Conservation (phyloP, 1,140 invertebrate genomes). For the Pogonus chalceus region DNA sequence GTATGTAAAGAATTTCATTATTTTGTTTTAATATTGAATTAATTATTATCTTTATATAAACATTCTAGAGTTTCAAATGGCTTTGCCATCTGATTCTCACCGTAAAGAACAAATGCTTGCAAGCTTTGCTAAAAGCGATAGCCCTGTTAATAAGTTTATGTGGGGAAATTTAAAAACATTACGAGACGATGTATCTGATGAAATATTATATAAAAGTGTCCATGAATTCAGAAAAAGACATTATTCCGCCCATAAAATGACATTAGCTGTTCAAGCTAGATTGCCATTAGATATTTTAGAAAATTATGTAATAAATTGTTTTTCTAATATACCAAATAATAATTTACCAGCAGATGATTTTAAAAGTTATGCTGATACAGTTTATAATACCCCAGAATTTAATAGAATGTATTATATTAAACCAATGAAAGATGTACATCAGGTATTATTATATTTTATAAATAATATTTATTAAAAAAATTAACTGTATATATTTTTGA, state of each 20-base stretch:
- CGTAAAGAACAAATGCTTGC: constrained; percentile 65
- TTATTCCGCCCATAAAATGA: constrained; percentile 87
- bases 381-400: constrained; percentile 56
- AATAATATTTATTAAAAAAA: constrained; percentile 4
- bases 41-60: neutral
- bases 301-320: constrained; percentile 50
- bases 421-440: constrained; percentile 61
- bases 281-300: constrained; percentile 67
- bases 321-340: constrained; percentile 56
- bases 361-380: constrained; percentile 34
- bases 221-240: constrained; percentile 71
- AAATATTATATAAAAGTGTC: constrained; percentile 51
- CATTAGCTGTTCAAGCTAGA: constrained; percentile 68
- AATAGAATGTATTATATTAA: constrained; percentile 67
- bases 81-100: constrained; percentile 52
- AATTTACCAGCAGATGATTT: constrained; percentile 49
- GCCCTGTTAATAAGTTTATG: constrained; percentile 70
- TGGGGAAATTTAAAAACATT: constrained; percentile 78
- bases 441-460: constrained; percentile 34
- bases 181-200: constrained; percentile 54
- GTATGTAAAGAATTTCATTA: constrained; percentile 33
- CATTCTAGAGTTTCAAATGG: constrained; percentile 62
- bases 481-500: constrained; percentile 16
- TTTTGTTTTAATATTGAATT: neutral
- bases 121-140: constrained; percentile 50